Conservation (phyloP, 2,888 invertebrate genomes). For the Rhagophthalmus giganteus region DNA sequence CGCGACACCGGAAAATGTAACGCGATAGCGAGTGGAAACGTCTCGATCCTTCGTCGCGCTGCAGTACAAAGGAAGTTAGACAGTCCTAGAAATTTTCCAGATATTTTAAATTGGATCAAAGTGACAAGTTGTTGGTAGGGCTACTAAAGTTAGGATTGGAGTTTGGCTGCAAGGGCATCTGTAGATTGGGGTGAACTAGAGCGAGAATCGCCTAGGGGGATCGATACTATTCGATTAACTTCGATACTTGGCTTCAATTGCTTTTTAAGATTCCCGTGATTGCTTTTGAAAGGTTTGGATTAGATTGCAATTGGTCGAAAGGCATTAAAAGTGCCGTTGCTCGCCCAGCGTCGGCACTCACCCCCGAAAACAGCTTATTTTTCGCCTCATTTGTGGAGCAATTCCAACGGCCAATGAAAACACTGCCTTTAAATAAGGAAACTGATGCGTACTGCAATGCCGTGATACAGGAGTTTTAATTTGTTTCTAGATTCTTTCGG, state of each 20-base stretch:
- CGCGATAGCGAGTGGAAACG: too few relatives aligned
- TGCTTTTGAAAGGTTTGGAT: constrained; percentile 56
- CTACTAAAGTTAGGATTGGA: constrained; percentile 27
- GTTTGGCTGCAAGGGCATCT: constrained; percentile 22
- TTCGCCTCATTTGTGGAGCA: constrained; percentile 56
- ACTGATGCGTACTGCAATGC: constrained; percentile 34
- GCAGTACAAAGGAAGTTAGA: too few relatives aligned
- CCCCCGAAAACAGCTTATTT: constrained; percentile 53
- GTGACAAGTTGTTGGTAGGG: constrained; percentile 22
- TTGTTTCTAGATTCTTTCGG: constrained; percentile 37
- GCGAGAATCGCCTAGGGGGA: constrained; percentile 37
- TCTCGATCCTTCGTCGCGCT: too few relatives aligned
- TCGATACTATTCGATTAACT: constrained; percentile 53
- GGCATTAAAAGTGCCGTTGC: constrained; percentile 53
- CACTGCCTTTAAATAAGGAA: constrained; percentile 46
- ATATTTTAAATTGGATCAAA: constrained; percentile 23
- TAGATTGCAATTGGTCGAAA: constrained; percentile 56
- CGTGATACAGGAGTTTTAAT: constrained; percentile 40
- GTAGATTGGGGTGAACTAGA: constrained; percentile 36
- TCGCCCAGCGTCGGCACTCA: constrained; percentile 37
- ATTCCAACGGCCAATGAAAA: constrained; percentile 50
- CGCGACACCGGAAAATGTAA: too few relatives aligned
- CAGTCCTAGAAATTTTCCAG: constrained; percentile 9
- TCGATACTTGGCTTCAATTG: constrained; percentile 55
- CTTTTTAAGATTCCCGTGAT: constrained; percentile 56